Base-by-base conservation (phyloP, 2,888 invertebrate species). In the Lasioglossum marginatum region DNA sequence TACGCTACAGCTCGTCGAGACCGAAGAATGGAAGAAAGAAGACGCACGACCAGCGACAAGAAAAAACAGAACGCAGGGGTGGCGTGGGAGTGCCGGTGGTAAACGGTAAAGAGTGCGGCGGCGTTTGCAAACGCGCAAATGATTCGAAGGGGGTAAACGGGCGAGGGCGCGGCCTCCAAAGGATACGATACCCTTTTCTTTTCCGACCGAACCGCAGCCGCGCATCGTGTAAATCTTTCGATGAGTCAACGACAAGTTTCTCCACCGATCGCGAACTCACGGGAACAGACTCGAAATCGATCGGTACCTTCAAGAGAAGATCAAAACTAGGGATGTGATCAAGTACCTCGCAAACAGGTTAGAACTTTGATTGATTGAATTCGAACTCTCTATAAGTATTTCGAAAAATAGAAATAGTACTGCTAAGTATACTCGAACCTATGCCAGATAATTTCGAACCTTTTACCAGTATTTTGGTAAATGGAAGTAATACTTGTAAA, bases 111-210 rank as follows among this genome's bases (percentile, higher is more conserved):
- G 66, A 73, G 73, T 73, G 31, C 63, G 31, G 48, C 48, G 48
- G 60, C 60, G 68, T 77, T 82, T 31, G 37, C 80, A 19, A 48
- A 48, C 48, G 52, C 23, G 52, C 52, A 57, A 45, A 79, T 73
- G 70, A 77, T 79, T 80, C 66, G 68, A 76, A 80, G 45, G 80
- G 81, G 82, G 77, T 87, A 77, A 85, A 85, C 82, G 48, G 48
- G 57, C 70, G 40, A 48, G 71, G 77, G 72, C 31, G 71, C 68
- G 71, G 60, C 27, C 31, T 48, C 60, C 43, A 63, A 78, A 75
- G 37, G 74, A 52, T 70, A 68, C 73, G 73, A 66, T 34, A 63
- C 70, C 27, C 73, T 60, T 40, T 43, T 77, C 37, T 19, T 19
- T 34, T 19, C 19, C 27, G 19, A 73, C 10, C 10, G 72, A 45